Base-by-base conservation (phyloP, 2,113 vertebrate genomes). In the Indicator maculatus region DNA sequence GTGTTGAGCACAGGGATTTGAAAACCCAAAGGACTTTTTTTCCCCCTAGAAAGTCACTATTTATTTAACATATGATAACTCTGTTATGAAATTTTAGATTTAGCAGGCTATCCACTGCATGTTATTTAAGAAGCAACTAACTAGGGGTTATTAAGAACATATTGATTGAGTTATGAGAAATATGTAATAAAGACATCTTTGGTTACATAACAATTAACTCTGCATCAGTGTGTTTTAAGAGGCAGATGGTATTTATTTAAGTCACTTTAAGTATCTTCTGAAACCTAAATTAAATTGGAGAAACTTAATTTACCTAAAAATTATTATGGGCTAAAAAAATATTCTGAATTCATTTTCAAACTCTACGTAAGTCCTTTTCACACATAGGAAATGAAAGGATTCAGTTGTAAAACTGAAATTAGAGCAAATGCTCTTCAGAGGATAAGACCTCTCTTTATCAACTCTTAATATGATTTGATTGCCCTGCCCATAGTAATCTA, bases 181-280 rank as follows among this genome's bases (percentile, higher is more conserved):
- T 93, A 93, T 96, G 95, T 96, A 96, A 96, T 96, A 98, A 96
- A 97, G 96, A 94, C 87, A 94, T 97, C 97, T 97, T 97, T 97
- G 76, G 95, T 98, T 98, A 98, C 97, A 95, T 93, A 97, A 98
- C 95, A 98, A 98, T 97, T 98, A 98, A 97, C 97, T 93, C 92
- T 83, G 69, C 77, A 95, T 96, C 93, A 95, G 92, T 78, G 86
- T 79, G 88, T 95, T 97, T 97, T 97, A 98, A 97, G 92, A 95
- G 97, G 97, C 97, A 98, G 97, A 97, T 97, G 97, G 96, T 94
- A 97, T 98, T 97, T 98, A 98, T 98, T 98, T 97, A 97, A 97
- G 92, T 78, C 89, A 97, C 92, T 97, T 85, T 95, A 97, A 95
- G 96, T 90, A 95, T 97, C 95, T 97, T 97, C 97, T 97, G 95